Evolutionary conservation across 2,113 vertebrate species (phyloP).

Genomic region (Addax nasomaculatus): DNA sequence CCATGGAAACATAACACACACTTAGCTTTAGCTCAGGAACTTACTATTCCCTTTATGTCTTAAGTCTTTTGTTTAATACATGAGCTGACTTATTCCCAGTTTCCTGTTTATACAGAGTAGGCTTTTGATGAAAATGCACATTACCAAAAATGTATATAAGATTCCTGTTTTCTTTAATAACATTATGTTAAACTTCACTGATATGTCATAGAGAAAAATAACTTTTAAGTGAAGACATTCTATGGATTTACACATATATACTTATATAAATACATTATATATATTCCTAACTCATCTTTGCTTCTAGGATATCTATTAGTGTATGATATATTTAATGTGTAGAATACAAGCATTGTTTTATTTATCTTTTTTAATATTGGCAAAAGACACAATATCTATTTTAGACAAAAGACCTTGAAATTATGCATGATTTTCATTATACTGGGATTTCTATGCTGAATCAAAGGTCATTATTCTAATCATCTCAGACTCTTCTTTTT

Average conservation of each 20-base stretch:
- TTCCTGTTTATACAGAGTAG: slow-evolving; percentile 77
- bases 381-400: background rate
- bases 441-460: slow-evolving; percentile 42
- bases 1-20: slow-evolving; percentile 60
- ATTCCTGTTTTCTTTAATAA: slow-evolving; percentile 71
- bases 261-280: background rate
- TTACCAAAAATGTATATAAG: slow-evolving; percentile 65
- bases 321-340: background rate
- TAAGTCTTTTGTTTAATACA: slow-evolving; percentile 57
- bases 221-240: background rate
- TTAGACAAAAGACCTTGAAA: slow-evolving; percentile 45
- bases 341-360: background rate
- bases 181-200: slow-evolving; percentile 23
- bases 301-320: background rate
- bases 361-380: background rate
- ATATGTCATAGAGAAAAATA: slow-evolving; percentile 27
- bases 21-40: slow-evolving; percentile 54
- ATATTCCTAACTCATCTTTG: background rate
- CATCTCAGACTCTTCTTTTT: background rate
- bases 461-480: slow-evolving; percentile 67
- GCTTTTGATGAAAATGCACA: slow-evolving; percentile 70
- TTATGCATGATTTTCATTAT: slow-evolving; percentile 54
- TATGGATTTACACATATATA: too few relatives aligned
- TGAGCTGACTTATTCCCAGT: slow-evolving; percentile 62
- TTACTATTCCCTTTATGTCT: slow-evolving; percentile 61